Evolutionary conservation across 1,140 invertebrate genomes (phyloP), one percentile per base, ranked within the genome.

Genomic region (Drosophila baimaii): DNA sequence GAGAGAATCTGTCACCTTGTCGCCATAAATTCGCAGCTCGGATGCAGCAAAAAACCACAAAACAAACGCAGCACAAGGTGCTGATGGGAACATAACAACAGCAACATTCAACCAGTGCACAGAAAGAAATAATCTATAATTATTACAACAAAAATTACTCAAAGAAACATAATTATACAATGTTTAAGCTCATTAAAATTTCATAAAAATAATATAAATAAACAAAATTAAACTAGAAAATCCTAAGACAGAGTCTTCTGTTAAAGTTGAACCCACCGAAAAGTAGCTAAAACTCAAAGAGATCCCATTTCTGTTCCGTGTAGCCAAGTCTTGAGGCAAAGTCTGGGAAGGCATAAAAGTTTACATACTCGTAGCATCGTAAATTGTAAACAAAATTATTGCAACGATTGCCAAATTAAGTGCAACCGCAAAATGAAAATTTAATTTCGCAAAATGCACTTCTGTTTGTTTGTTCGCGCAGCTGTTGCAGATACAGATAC

Each of bases 351-450:
- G 75, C 76, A 58, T 49, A 43, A 61, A 69, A 82, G 83, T 88
- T 85, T 85, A 81, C 81, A 85, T 65, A 63, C 69, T 74, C 68
- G 47, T 59, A 72, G 54, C 39, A 63, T 79, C 69, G 84, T 89
- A 84, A 88, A 84, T 84, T 89, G 84, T 88, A 88, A 88, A 88
- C 84, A 88, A 89, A 88, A 89, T 88, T 89, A 84, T 88, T 83
- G 83, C 84, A 83, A 73, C 83, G 83, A 88, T 89, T 83, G 83
- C 83, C 83, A 80, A 88, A 88, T 89, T 89, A 88, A 88, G 84
- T 88, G 84, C 73, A 89, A 84, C 78, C 69, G 65, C 77, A 82
- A 84, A 80, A 76, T 74, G 72, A 83, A 54, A 88, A 83, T 83
- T 86, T 84, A 86, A 86, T 86, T 86, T 88, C 61, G 65, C 70